These are phyloP conservation scores for Leiothrix lutea DNA, from an alignment of 2,113 vertebrate species.

Conservation along the genomic window DNA sequence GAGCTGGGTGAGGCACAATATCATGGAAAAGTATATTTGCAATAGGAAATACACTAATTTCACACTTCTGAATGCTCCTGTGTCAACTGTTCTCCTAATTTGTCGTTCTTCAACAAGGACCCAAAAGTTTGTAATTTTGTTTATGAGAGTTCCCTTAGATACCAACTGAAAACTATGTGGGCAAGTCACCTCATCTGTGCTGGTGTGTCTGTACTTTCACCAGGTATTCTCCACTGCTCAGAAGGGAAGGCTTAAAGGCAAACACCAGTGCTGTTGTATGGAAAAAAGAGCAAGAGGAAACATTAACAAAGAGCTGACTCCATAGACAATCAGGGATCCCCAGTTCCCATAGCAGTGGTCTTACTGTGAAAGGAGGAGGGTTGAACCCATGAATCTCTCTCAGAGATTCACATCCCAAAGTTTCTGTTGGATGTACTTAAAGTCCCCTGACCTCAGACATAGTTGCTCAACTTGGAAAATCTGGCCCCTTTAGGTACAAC, in stretches of 20 bases:
- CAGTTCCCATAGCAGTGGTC: not conserved
- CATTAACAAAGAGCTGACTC: not conserved
- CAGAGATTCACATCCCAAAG: not conserved
- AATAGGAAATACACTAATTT: not conserved
- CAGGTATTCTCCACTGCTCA: not conserved
- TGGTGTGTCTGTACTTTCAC: not conserved
- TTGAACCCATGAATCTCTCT: not conserved
- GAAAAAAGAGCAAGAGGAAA: not conserved
- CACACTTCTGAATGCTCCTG: not conserved
- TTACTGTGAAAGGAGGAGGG: not conserved
- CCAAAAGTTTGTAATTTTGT: not conserved
- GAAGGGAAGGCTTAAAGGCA: not conserved
- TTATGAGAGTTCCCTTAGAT: not conserved
- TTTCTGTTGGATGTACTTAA: not conserved
- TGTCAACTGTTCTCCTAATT: not conserved
- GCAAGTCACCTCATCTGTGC: not conserved
- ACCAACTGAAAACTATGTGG: not conserved
- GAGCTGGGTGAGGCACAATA: not conserved
- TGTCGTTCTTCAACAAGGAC: not conserved
- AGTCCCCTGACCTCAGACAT: not conserved
- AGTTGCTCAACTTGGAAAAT: not conserved
- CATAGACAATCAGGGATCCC: not conserved
- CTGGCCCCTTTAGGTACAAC: not conserved
- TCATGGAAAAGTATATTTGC: not conserved
- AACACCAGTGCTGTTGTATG: not conserved